Percentiles rank a stretch among this genome's conserved stretches.
phyloP scores from a whole-genome alignment of 2,888 invertebrate genomes.

The Matsumyia berberina region DNA sequence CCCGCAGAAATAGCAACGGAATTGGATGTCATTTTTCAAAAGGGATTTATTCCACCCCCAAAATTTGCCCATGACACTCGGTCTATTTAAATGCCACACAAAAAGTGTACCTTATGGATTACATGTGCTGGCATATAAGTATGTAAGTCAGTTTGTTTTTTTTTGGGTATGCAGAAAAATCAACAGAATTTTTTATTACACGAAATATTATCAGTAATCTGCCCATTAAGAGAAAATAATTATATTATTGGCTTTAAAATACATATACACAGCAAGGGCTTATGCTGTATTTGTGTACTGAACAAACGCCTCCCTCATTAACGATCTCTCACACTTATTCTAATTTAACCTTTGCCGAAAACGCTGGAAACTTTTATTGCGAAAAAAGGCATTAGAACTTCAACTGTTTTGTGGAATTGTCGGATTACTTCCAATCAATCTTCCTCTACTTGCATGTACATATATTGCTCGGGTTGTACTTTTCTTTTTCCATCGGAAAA shows the following conservation, averaged over 20 bases:
- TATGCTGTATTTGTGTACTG: neutral
- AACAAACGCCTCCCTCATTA: too few species aligned
- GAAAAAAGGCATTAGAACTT: too few species aligned
- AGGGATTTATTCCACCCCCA: conserved; percentile 22
- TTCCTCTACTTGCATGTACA: too few species aligned
- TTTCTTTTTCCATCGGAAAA: too few species aligned
- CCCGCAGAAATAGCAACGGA: conserved; percentile 7
- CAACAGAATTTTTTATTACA: conserved; percentile 8
- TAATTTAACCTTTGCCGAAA: too few species aligned
- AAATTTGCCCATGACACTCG: neutral
- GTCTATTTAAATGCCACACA: conserved; percentile 17
- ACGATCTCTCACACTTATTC: too few species aligned
- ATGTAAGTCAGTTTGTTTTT: neutral
- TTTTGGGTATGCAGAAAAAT: neutral
- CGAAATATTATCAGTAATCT: conserved; percentile 19
- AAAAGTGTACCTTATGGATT: neutral
- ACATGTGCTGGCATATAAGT: neutral
- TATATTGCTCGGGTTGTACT: too few species aligned
- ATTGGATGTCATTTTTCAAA: conserved; percentile 52
- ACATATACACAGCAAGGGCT: neutral
- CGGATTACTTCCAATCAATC: too few species aligned
- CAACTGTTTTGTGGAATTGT: too few species aligned
- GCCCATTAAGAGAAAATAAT: conserved; percentile 28
- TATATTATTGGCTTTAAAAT: conserved; percentile 19
- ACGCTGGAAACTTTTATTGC: too few species aligned